Evolutionary conservation across 2,113 vertebrate genomes (phyloP).

Genomic region (Callospermophilus lateralis): DNA sequence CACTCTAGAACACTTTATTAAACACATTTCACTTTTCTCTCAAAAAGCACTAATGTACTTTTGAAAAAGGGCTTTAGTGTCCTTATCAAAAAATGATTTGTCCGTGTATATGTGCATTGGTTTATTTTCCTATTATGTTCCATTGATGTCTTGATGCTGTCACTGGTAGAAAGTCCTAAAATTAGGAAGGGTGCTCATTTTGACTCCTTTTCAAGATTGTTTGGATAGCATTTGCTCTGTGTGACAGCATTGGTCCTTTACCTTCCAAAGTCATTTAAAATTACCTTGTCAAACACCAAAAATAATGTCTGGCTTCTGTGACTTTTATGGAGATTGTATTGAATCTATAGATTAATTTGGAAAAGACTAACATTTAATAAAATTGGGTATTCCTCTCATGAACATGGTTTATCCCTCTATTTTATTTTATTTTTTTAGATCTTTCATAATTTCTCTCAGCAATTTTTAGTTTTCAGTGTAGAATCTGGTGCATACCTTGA

Average conservation of each 20-base stretch:
- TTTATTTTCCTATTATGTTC: not conserved
- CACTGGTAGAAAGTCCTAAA: not conserved
- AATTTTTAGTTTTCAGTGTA: not conserved
- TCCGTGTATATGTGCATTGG: not conserved
- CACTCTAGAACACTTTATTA: not conserved
- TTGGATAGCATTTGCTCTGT: not conserved
- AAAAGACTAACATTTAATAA: not conserved
- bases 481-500: not conserved
- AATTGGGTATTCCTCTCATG: not conserved
- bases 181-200: not conserved
- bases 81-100: not conserved
- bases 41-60: not conserved
- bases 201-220: not conserved
- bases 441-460: not conserved
- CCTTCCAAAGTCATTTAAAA: conserved; percentile 11
- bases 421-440: not conserved
- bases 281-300: not conserved
- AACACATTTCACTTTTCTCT: not conserved
- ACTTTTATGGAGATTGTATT: not conserved
- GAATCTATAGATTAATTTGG: not conserved
- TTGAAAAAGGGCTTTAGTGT: not conserved
- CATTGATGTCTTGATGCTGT: not conserved
- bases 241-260: not conserved
- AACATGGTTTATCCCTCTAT: not conserved
- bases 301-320: not conserved